phyloP scores from a whole-genome alignment of 2,888 invertebrate species.

The Empis livida region DNA sequence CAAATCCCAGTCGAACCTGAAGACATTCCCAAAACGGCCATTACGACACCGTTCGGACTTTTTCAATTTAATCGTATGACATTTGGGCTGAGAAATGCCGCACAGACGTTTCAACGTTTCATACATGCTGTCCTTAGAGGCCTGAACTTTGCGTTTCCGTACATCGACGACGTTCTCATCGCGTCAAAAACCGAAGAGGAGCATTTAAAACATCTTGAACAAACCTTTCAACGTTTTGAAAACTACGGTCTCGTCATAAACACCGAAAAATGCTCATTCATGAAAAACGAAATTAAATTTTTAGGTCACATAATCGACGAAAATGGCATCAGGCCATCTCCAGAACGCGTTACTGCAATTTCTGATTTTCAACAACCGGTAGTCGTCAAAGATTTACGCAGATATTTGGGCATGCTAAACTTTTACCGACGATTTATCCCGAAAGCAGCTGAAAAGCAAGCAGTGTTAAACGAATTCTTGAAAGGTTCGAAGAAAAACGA shows the following conservation, averaged over 20 bases:
- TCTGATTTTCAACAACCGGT: slow-evolving; percentile 1
- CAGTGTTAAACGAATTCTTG: not conserved
- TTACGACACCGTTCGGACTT: slow-evolving; percentile 25
- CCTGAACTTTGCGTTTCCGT: slow-evolving; percentile 6
- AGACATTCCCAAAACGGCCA: slow-evolving; percentile 28
- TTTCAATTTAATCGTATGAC: slow-evolving; percentile 23
- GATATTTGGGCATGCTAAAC: slow-evolving; percentile 3
- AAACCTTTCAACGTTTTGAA: not conserved
- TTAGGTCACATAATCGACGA: not conserved
- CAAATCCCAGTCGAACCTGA: slow-evolving; percentile 23
- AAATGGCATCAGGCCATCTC: slow-evolving; percentile 1
- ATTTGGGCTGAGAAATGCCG: slow-evolving; percentile 25
- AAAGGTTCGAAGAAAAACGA: slow-evolving; percentile 6
- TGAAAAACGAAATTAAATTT: not conserved
- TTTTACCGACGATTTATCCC: slow-evolving; percentile 1
- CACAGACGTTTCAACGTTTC: slow-evolving; percentile 24
- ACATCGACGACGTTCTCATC: slow-evolving; percentile 11
- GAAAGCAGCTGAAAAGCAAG: slow-evolving; percentile 3
- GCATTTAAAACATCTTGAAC: slow-evolving; percentile 3
- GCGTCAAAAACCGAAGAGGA: slow-evolving; percentile 1
- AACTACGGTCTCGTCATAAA: not conserved
- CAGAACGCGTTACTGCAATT: not conserved
- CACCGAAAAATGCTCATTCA: not conserved
- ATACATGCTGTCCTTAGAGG: slow-evolving; percentile 18
- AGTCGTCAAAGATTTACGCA: not conserved